Base-by-base conservation (phyloP, 1,140 invertebrate species). In the Caenorhabditis brenneri region DNA sequence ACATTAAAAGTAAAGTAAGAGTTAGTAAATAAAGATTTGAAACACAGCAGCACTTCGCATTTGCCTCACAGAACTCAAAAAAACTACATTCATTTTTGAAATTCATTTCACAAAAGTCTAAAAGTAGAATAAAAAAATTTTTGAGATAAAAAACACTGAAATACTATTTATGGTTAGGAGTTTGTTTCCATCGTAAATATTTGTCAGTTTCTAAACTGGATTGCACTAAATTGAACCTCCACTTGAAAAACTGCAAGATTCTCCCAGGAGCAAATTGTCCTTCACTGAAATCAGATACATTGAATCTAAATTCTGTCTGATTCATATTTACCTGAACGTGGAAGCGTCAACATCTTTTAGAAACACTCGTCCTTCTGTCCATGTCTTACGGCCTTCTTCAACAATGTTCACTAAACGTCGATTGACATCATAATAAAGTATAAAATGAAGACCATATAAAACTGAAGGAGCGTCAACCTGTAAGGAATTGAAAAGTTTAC, bases 161-260 rank as follows among this genome's bases (percentile, higher is more conserved):
- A 27, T 10, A 24, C 36, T 74, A 74, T 74, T 74, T 74, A 24
- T 74, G 65, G 42, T 12, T 46, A 24, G 65, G 65, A 6, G 65
- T 74, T 22, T 74, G 65, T 36, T 55, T 82, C 81, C 81, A 82
- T 7, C 51, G 81, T 19, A 82, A 46, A 51, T 82, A 82, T n/a
- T 82, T 60, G 12, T 39, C 39, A 15, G 81, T 82, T 29, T 82
- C 81, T 16, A 9, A 27, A 46, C 60, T 27, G 9, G 55, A 39
- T 27, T 82, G 55, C 19, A 82, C 81, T 42, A 82, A 51, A 48
- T 82, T 58, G 36, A 82, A 82, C 16, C 81, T 31, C 81, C 81
- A 82, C 27, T 82, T 82, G 60, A 82, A 82, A 36, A 82, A 82
- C n/a, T 82, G 81, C 24, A 82, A 39, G 29, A 82, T 74, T 48